phyloP scores from a whole-genome alignment of 2,113 vertebrate genomes.

The Anseranas semipalmata region DNA sequence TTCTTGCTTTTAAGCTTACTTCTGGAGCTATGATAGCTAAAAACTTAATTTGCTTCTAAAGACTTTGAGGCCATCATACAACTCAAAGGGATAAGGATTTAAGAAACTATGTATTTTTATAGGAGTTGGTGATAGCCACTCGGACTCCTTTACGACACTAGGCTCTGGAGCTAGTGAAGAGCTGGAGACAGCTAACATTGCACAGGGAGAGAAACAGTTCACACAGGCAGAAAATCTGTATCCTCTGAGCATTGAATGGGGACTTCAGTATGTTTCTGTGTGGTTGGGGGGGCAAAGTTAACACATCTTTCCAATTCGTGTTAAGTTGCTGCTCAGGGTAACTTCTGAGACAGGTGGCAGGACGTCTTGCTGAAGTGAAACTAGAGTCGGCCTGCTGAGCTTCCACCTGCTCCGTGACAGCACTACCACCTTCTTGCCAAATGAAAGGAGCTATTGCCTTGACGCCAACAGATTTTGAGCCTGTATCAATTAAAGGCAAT shows the following conservation, averaged over 20 bases:
- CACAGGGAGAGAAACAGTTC: background rate
- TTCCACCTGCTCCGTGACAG: conserved; percentile 25
- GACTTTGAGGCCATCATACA: background rate
- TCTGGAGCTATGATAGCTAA: background rate
- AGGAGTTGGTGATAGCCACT: background rate
- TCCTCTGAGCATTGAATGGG: background rate
- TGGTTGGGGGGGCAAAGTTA: background rate
- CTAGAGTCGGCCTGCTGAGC: conserved; percentile 12
- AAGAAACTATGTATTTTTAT: background rate
- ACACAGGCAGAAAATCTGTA: background rate
- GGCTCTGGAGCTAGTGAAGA: background rate
- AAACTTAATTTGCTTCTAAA: background rate
- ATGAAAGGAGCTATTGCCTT: background rate
- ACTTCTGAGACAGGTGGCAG: conserved; percentile 29
- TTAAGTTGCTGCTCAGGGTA: background rate
- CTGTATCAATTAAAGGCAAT: background rate
- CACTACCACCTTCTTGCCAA: background rate
- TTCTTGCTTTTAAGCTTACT: background rate
- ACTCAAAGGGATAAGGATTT: background rate
- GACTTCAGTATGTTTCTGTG: background rate
- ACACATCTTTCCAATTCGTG: background rate
- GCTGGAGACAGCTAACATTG: background rate
- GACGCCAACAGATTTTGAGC: background rate
- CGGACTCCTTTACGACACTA: background rate
- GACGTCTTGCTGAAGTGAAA: conserved; percentile 19